These are phyloP conservation scores for Apamea anceps DNA, from an alignment of 2,888 invertebrate genomes.

Conservation along the genomic window DNA sequence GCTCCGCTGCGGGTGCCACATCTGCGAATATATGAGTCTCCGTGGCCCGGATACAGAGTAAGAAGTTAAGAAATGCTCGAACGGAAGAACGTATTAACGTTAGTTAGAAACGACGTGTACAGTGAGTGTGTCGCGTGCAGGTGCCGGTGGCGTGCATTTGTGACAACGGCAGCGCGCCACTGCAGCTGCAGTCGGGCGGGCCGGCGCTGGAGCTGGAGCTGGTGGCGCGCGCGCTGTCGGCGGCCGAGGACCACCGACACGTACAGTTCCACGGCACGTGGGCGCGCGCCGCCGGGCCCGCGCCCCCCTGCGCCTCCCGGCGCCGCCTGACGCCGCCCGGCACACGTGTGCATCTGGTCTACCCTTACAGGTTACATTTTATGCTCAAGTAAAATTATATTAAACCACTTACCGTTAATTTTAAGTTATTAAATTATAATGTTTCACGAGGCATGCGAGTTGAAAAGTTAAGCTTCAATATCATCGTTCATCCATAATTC, in stretches of 20 bases:
- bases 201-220: slow-evolving; percentile 94
- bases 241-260: slow-evolving; percentile 95
- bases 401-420: not conserved
- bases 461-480: not conserved
- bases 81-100: too few relatives aligned
- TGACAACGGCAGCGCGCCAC: slow-evolving; percentile 91
- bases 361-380: slow-evolving; percentile 79
- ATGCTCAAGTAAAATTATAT: slow-evolving; percentile 4
- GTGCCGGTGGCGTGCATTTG: slow-evolving; percentile 94
- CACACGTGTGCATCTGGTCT: slow-evolving; percentile 78
- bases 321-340: slow-evolving; percentile 79
- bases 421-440: not conserved
- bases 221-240: slow-evolving; percentile 93
- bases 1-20: slow-evolving; percentile 87
- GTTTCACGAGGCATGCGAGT: not conserved
- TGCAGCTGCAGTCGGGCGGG: slow-evolving; percentile 75
- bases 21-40: slow-evolving; percentile 92
- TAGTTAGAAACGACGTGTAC: not conserved
- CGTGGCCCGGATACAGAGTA: slow-evolving; percentile 92
- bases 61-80: slow-evolving; percentile 54
- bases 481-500: not conserved
- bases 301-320: slow-evolving; percentile 71
- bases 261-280: slow-evolving; percentile 94
- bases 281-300: slow-evolving; percentile 66
- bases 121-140: slow-evolving; percentile 61